Conservation (phyloP, 1,140 invertebrate species). For the Eumeta japonica region DNA sequence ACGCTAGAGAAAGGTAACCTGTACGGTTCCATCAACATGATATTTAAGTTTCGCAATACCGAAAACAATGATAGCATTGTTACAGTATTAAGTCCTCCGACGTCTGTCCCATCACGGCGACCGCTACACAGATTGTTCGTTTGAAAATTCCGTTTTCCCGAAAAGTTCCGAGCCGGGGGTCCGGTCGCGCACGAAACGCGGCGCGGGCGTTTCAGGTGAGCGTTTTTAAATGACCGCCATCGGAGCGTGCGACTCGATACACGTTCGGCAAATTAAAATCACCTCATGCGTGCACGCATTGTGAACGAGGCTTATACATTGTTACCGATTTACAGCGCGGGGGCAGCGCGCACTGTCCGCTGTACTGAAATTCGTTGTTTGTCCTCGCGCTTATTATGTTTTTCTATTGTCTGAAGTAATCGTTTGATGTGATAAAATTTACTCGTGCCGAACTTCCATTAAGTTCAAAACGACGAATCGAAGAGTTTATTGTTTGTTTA, state of each 20-base stretch:
- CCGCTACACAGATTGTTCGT: no score
- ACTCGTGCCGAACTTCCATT: background rate
- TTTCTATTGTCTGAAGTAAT: background rate
- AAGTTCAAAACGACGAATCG: background rate
- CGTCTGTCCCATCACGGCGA: no score
- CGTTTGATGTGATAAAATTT: background rate
- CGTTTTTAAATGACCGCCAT: constrained; percentile 41
- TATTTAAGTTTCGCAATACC: no score
- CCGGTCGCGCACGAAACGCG: constrained; percentile 8
- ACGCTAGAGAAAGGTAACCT: no score
- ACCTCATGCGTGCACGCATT: constrained; percentile 43
- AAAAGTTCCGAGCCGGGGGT: no score
- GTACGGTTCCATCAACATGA: no score
- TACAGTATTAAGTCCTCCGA: no score
- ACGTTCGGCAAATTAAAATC: constrained; percentile 53
- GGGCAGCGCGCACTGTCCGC: constrained; percentile 43
- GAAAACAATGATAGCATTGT: no score
- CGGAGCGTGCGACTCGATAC: constrained; percentile 35
- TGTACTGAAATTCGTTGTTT: constrained; percentile 46
- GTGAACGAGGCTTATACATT: constrained; percentile 44
- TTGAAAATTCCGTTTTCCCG: no score
- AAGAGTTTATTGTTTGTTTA: no score
- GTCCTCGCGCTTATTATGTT: constrained; percentile 12
- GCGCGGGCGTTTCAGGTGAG: constrained; percentile 33
- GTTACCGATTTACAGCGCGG: constrained; percentile 50